Percentiles rank a stretch among this genome's conserved stretches.
Conservation (phyloP, 2,888 invertebrate genomes). For the Diabrotica balteata region DNA sequence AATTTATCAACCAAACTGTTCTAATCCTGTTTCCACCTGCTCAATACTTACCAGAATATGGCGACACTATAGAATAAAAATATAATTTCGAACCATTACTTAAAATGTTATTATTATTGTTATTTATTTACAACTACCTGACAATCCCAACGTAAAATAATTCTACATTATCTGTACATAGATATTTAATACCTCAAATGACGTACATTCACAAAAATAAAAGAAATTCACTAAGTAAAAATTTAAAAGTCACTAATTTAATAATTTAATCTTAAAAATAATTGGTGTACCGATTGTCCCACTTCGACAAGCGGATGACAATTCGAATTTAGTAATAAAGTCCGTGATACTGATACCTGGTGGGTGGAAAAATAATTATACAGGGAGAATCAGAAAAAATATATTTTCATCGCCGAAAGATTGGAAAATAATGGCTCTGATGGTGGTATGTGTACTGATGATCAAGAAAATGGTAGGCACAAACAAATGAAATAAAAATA, state of each 20-base stretch:
- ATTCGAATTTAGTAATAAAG: conserved; percentile 7
- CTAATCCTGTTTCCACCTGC: no score
- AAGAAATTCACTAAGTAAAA: conserved; percentile 37
- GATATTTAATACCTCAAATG: conserved; percentile 36
- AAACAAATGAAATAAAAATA: no score
- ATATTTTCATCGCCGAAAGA: neutral
- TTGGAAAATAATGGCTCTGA: no score
- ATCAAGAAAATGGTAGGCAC: no score
- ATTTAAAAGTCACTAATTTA: conserved; percentile 39
- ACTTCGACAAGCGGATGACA: conserved; percentile 1
- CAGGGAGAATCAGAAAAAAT: conserved; percentile 9
- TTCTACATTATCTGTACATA: conserved; percentile 36
- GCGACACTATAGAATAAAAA: no score
- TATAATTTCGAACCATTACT: no score
- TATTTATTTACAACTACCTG: no score
- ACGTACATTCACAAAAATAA: conserved; percentile 32
- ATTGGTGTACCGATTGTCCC: conserved; percentile 30
- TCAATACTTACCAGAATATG: no score
- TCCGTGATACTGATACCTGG: conserved; percentile 13
- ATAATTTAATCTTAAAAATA: conserved; percentile 42
- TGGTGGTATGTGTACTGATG: no score
- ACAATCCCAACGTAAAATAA: no score
- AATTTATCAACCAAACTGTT: no score
- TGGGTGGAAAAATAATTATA: conserved; percentile 4
- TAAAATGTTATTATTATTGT: no score